Percentiles rank a stretch among this genome's conserved stretches.
Conservation (phyloP, 1,140 invertebrate genomes). For the Mycetomoellerius zeteki region DNA sequence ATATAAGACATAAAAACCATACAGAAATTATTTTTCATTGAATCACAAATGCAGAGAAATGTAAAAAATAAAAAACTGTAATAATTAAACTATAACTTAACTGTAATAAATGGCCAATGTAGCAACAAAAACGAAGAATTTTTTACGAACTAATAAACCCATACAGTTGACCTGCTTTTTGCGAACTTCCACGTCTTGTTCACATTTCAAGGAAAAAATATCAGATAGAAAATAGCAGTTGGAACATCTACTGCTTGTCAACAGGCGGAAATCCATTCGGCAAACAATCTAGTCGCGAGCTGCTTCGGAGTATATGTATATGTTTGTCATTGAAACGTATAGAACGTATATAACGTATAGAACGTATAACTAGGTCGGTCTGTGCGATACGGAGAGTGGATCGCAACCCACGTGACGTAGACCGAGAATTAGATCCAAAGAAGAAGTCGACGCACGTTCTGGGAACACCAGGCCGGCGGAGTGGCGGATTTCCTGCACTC, state of each 20-base stretch:
- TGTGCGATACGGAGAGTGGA: slow-evolving; percentile 41
- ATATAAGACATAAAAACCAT: neutral
- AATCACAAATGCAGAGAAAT: neutral
- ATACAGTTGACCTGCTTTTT: neutral
- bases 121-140: neutral
- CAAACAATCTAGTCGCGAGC: neutral
- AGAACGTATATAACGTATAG: too few species aligned
- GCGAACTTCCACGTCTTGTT: neutral
- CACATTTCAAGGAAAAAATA: neutral
- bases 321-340: neutral
- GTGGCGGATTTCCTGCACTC: slow-evolving; percentile 69
- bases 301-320: neutral
- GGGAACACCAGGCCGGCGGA: slow-evolving; percentile 42
- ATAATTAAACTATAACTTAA: neutral
- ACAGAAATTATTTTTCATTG: neutral
- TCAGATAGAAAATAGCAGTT: neutral
- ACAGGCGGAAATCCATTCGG: neutral
- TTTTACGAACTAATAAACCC: neutral
- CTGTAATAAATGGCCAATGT: neutral
- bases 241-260: too few species aligned
- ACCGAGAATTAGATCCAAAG: slow-evolving; percentile 68
- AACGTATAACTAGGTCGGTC: neutral
- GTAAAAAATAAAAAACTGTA: neutral
- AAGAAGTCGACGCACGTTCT: slow-evolving; percentile 74
- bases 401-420: neutral